These are phyloP conservation scores for Hanleya hanleyi DNA, from an alignment of 2,888 invertebrate species.

Conservation along the genomic window DNA sequence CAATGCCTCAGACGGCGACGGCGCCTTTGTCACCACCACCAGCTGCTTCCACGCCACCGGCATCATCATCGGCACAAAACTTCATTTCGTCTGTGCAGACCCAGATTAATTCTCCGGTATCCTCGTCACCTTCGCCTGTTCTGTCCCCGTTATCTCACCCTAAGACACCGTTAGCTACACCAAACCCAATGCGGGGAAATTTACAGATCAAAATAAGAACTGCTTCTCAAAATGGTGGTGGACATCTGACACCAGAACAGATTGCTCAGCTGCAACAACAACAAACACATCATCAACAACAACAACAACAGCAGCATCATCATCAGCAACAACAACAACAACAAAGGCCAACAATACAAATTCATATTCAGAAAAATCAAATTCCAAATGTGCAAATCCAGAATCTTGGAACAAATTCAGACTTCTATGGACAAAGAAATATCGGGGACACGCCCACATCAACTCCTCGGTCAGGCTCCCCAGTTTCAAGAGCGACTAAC, in stretches of 20 bases:
- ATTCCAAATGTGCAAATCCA: slow-evolving; percentile 36
- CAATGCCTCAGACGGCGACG: slow-evolving; percentile 94
- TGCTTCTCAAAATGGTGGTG: slow-evolving; percentile 24
- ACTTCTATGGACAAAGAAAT: slow-evolving; percentile 26
- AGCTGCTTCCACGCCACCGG: slow-evolving; percentile 65
- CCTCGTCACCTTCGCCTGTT: slow-evolving; percentile 11
- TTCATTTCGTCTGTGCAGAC: slow-evolving; percentile 67
- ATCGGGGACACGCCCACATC: slow-evolving; percentile 56
- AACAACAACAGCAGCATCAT: slow-evolving; percentile 23
- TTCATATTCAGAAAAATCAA: slow-evolving; percentile 38
- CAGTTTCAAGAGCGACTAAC: slow-evolving; percentile 65
- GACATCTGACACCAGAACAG: slow-evolving; percentile 74
- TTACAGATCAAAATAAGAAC: slow-evolving; percentile 50
- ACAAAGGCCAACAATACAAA: slow-evolving; percentile 42
- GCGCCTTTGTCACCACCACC: slow-evolving; percentile 82
- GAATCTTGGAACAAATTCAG: slow-evolving; percentile 28
- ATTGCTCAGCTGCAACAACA: slow-evolving; percentile 53
- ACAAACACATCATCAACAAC: slow-evolving; percentile 15
- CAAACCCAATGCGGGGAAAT: slow-evolving; percentile 21
- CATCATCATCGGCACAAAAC: slow-evolving; percentile 74
- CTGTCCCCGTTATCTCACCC: neutral
- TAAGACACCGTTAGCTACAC: neutral
- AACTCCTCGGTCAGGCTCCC: slow-evolving; percentile 69
- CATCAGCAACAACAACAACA: slow-evolving; percentile 31
- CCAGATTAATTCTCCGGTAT: slow-evolving; percentile 64